These are phyloP conservation scores for Saguinus midas DNA, from an alignment of 2,113 vertebrate genomes.

Conservation along the genomic window DNA sequence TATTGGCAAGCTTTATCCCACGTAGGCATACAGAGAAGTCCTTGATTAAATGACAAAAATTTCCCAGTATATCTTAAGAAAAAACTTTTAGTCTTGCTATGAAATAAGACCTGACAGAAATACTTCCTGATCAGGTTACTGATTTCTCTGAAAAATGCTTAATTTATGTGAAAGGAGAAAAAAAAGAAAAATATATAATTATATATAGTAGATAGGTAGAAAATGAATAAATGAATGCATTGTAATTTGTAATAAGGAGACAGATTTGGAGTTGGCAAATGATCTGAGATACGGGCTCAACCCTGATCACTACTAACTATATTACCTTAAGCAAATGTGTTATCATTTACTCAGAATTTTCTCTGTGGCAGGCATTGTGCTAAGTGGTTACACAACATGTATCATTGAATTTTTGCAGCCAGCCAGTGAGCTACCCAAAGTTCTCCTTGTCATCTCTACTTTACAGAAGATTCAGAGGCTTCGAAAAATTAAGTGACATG, in stretches of 20 bases:
- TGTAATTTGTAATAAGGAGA: neutral
- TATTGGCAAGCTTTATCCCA: neutral
- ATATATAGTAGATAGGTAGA: neutral
- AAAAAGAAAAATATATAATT: neutral
- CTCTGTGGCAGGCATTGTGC: neutral
- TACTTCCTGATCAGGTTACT: neutral
- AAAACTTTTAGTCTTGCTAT: neutral
- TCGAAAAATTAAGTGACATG: neutral
- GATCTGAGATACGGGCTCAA: neutral
- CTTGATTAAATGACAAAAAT: neutral
- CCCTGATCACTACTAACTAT: neutral
- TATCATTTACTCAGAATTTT: neutral
- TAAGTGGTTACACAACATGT: neutral
- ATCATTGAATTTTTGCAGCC: neutral
- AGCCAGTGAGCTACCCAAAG: neutral
- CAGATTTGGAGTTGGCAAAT: neutral
- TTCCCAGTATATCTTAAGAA: neutral
- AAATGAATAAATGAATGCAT: neutral
- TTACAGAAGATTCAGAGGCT: neutral
- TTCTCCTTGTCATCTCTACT: neutral
- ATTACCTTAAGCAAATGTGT: neutral
- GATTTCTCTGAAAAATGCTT: slow-evolving; percentile 42
- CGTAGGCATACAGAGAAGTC: neutral
- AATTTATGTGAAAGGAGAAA: neutral
- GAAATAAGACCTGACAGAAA: slow-evolving; percentile 1